Conservation (phyloP, 2,113 vertebrate genomes). For the Strix aluco region DNA sequence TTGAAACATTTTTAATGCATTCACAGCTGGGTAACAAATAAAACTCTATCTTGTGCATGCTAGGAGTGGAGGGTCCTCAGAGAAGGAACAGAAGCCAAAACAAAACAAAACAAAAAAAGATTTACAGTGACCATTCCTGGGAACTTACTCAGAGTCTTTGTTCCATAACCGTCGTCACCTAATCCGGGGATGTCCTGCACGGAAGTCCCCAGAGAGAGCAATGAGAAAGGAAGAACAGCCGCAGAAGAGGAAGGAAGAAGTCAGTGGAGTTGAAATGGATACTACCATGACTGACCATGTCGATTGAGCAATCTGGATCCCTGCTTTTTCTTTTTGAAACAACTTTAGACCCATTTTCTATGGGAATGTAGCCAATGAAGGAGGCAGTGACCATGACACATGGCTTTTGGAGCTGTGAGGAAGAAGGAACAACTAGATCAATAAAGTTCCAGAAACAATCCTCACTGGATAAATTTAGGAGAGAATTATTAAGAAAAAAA, state of each 20-base stretch:
- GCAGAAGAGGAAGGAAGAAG: slow-evolving; percentile 89
- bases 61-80: slow-evolving; percentile 77
- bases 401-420: slow-evolving; percentile 3
- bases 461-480: background rate
- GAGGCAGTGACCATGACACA: background rate
- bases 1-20: slow-evolving; percentile 76
- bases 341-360: background rate
- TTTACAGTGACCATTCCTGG: slow-evolving; percentile 88
- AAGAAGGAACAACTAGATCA: background rate
- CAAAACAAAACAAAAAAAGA: slow-evolving; percentile 74
- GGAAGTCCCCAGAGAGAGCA: slow-evolving; percentile 90
- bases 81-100: slow-evolving; percentile 80
- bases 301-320: slow-evolving; percentile 80
- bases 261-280: slow-evolving; percentile 84
- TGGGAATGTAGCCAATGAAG: slow-evolving; percentile 15
- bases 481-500: background rate
- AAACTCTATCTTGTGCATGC: slow-evolving; percentile 84
- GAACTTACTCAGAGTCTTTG: slow-evolving; percentile 99
- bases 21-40: slow-evolving; percentile 82
- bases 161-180: slow-evolving; percentile 99
- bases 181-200: slow-evolving; percentile 97
- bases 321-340: slow-evolving; percentile 36
- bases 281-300: slow-evolving; percentile 83
- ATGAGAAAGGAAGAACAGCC: slow-evolving; percentile 88
- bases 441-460: background rate